Conservation (phyloP, 2,113 vertebrate genomes). For the Canis aureus region DNA sequence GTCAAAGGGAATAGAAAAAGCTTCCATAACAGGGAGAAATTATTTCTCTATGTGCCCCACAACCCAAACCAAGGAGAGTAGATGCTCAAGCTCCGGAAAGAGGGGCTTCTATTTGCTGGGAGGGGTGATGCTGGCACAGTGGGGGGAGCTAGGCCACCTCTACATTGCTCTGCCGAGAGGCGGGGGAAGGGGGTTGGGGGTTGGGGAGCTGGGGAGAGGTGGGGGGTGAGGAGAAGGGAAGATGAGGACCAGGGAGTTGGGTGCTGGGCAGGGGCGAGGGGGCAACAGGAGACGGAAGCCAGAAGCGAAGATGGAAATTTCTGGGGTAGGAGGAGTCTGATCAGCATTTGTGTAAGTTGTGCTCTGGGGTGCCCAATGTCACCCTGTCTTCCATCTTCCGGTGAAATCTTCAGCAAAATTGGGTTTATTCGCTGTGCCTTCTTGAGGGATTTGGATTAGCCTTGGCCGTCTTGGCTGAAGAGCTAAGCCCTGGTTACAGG, state of each 20-base stretch:
- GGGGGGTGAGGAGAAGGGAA: background rate
- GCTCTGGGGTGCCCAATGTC: background rate
- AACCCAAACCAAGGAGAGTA: background rate
- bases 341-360: background rate
- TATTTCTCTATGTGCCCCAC: background rate
- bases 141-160: background rate
- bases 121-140: background rate
- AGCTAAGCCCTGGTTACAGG: background rate
- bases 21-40: background rate
- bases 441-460: background rate
- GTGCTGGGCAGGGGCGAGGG: background rate
- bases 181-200: rapidly evolving
- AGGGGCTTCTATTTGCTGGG: background rate
- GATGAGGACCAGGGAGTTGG: rapidly evolving
- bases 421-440: background rate
- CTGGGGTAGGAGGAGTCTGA: background rate
- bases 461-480: background rate
- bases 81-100: background rate
- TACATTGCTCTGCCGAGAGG: background rate
- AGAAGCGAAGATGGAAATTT: background rate
- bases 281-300: background rate
- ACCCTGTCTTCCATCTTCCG: background rate
- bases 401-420: background rate
- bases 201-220: background rate
- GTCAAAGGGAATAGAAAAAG: background rate